Conservation (phyloP, 2,113 vertebrate genomes). For the Ptilorrhoa leucosticta region DNA sequence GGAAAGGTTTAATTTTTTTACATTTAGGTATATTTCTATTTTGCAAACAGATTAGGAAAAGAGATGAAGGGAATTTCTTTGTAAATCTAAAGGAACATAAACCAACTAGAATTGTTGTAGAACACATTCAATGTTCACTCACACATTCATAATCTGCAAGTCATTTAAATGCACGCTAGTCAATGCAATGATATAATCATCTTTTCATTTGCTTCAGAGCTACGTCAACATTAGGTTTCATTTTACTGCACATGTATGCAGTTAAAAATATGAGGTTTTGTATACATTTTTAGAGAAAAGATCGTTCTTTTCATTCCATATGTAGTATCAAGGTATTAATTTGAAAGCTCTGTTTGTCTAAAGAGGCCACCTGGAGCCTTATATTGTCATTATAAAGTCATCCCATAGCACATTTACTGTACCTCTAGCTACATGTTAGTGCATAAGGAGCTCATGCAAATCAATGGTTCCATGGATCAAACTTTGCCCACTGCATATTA, state of each 20-base stretch:
- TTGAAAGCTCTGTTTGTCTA: not conserved
- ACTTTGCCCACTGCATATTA: not conserved
- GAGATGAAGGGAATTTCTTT: not conserved
- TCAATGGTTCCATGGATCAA: not conserved
- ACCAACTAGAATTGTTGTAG: not conserved
- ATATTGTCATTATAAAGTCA: not conserved
- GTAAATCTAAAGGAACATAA: not conserved
- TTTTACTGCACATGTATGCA: not conserved
- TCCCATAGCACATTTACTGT: not conserved
- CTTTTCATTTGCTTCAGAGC: not conserved
- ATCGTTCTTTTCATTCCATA: not conserved
- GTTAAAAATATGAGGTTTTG: not conserved
- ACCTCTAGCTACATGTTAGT: not conserved
- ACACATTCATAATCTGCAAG: not conserved
- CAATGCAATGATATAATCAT: not conserved
- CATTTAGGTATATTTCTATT: not conserved
- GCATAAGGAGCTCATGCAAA: not conserved
- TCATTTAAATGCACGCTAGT: not conserved
- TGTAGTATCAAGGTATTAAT: not conserved
- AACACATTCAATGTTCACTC: not conserved
- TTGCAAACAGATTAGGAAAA: not conserved
- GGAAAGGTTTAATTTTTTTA: not conserved
- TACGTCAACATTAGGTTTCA: not conserved
- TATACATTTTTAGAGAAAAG: not conserved
- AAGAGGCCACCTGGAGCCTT: not conserved